Evolutionary conservation across 2,797 vertebrate genomes (phyloP).

Genomic region (Hippocampus kuda): DNA sequence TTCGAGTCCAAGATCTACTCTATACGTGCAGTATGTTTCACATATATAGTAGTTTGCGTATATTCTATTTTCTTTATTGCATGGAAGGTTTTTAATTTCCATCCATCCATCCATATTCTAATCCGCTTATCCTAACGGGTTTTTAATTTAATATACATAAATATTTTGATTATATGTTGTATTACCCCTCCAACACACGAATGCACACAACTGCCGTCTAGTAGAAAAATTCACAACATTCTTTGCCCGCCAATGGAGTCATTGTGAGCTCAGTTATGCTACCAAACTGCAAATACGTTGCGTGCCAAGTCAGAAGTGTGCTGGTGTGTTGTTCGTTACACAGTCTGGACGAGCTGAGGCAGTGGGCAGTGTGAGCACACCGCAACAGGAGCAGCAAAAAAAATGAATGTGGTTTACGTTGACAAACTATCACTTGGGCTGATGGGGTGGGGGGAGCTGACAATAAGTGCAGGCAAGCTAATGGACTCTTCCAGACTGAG

Average conservation of each 20-base stretch:
- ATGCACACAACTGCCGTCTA: not conserved
- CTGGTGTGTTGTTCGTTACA: slow-evolving; percentile 44
- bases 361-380: slow-evolving; percentile 38
- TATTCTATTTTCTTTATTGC: not conserved
- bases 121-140: too few species aligned
- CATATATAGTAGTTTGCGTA: slow-evolving; percentile 2
- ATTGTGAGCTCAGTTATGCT: slow-evolving; percentile 30
- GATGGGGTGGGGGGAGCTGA: slow-evolving; percentile 21
- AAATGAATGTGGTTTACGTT: slow-evolving; percentile 48
- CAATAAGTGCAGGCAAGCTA: slow-evolving; percentile 41
- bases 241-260: slow-evolving; percentile 32
- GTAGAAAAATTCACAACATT: not conserved
- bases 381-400: slow-evolving; percentile 24
- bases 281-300: slow-evolving; percentile 33
- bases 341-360: slow-evolving; percentile 50
- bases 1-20: too few species aligned
- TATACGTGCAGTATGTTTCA: slow-evolving; percentile 15
- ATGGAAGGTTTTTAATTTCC: too few species aligned
- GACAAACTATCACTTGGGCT: slow-evolving; percentile 48
- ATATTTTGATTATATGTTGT: not conserved
- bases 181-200: not conserved
- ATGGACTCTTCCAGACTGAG: slow-evolving; percentile 43
- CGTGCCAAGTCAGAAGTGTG: slow-evolving; percentile 44
- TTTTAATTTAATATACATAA: too few species aligned
- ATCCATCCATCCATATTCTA: too few species aligned